phyloP scores from a whole-genome alignment of 2,797 vertebrate species.

The Rhinoraja longicauda region DNA sequence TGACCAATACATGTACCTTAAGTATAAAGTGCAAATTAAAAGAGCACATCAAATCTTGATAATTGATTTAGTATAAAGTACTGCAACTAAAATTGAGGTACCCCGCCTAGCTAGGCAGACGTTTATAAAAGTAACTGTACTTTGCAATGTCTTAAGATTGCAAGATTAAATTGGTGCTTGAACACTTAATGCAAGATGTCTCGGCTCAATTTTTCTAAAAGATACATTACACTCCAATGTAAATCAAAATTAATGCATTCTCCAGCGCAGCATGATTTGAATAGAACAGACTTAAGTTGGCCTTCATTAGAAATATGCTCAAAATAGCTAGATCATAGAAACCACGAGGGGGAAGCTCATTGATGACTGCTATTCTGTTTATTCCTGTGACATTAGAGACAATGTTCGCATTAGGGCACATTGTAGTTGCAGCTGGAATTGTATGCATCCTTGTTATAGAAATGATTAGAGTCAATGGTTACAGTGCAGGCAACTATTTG shows the following conservation, averaged over 20 bases:
- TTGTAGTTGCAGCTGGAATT: not conserved
- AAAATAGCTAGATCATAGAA: not conserved
- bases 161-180: no score
- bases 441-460: not conserved
- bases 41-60: no score
- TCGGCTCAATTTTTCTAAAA: not conserved
- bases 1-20: constrained; percentile 92
- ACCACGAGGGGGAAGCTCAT: not conserved
- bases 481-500: no score
- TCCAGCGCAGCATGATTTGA: not conserved
- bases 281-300: not conserved
- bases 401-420: not conserved
- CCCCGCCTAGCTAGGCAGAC: no score
- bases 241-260: not conserved
- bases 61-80: not conserved
- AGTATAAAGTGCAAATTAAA: not conserved
- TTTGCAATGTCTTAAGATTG: no score
- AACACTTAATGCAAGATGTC: not conserved
- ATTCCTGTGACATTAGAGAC: not conserved
- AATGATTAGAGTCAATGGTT: not conserved
- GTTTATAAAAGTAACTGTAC: no score
- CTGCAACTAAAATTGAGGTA: not conserved
- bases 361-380: not conserved
- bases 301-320: not conserved
- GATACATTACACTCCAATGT: not conserved